Base-by-base conservation (phyloP, 1,140 invertebrate species). In the Atopsyche davidsoni region DNA sequence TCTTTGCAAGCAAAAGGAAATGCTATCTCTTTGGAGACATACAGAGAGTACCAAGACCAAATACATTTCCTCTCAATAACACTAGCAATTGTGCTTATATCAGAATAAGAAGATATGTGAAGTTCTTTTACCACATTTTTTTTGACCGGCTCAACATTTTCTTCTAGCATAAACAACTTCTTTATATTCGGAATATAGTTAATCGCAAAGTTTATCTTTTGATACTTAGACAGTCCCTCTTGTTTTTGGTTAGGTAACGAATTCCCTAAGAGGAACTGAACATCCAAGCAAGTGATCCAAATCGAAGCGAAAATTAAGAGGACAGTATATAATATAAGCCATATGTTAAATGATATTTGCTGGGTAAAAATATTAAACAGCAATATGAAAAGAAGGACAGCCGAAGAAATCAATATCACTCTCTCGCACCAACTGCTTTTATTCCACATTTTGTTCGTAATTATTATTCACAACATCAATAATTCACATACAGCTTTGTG, bases 1-100 rank as follows among this genome's bases (percentile, higher is more conserved):
- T 72, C 69, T 46, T 75, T 75, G 48, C 72, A 75, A 2, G 68
- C 69, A 59, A 72, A 75, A 0, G 72, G 70, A 57, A 73, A 74
- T 4, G 69, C 66, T 42, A 73, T 72, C 52, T 74, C 72, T 51
- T 70, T 62, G 1, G 72, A 74, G 46, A 74, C 67, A 43, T 68
- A 70, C 2, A 64, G 56, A 21, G 70, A 58, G 34, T 74, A 74
- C 72, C 72, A 74, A 1, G 70, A 70, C 7, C 70, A 74, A 10
- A 73, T 67, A 35, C 70, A 54, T 42, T 67, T 70, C 28, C 63
- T 62, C 48, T 74, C 70, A 42, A 74, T 49, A 13, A 71, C 70
- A 3, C 67, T 66, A 0, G 70, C 67, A 46, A 73, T 72, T 0
- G 70, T 62, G 14, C 51, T 53, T 13, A 53, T 48, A 28, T 48